These are phyloP conservation scores for Drosophila takahashii DNA, from an alignment of 1,140 invertebrate species.

Conservation along the genomic window DNA sequence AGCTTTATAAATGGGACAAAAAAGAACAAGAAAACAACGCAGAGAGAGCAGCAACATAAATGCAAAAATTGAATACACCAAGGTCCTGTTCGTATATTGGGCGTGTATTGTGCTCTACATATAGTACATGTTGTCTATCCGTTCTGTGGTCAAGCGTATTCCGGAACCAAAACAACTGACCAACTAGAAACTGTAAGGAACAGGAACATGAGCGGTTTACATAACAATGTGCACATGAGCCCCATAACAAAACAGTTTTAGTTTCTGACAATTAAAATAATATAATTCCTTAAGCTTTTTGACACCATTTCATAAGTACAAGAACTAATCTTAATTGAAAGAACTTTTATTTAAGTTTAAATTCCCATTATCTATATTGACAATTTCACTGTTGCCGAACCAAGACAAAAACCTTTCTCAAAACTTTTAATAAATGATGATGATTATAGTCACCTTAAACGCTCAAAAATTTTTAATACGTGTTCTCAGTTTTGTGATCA, in stretches of 20 bases:
- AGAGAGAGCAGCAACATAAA: neutral
- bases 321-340: neutral
- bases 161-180: constrained; percentile 27
- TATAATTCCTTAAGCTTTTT: neutral
- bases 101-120: neutral
- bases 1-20: constrained; percentile 6
- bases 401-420: too few relatives aligned
- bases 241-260: neutral
- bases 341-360: too few relatives aligned
- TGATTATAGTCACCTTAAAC: too few relatives aligned
- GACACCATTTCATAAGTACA: neutral
- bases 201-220: constrained; percentile 6
- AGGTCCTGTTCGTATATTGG: constrained; percentile 12
- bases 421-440: too few relatives aligned
- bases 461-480: too few relatives aligned
- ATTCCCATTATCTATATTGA: too few relatives aligned
- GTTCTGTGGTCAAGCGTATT: constrained; percentile 28
- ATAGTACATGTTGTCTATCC: constrained; percentile 11
- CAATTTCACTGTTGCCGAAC: too few relatives aligned
- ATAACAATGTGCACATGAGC: constrained; percentile 9
- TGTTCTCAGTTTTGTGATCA: too few relatives aligned
- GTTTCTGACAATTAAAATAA: neutral
- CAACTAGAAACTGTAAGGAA: constrained; percentile 9
- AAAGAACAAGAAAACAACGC: neutral
- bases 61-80: constrained; percentile 6